Evolutionary conservation across 2,797 vertebrate genomes (phyloP).

Genomic region (Phalloptychus januarius): DNA sequence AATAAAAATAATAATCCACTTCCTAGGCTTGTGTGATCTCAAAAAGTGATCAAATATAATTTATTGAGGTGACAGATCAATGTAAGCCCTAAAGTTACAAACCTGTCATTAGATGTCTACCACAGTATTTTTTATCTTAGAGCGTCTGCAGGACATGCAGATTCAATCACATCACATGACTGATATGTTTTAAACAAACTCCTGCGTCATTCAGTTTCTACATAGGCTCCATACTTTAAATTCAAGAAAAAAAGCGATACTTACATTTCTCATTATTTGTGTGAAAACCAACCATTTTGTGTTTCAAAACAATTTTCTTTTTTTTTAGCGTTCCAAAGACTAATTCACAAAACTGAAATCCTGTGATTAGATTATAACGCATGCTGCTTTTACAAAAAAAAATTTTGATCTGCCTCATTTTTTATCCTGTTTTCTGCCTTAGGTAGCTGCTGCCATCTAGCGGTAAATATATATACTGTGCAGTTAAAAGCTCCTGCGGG

Average conservation of each 20-base stretch:
- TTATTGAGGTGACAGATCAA: constrained; percentile 32
- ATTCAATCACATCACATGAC: constrained; percentile 16
- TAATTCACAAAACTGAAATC: not conserved
- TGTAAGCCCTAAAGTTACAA: constrained; percentile 27
- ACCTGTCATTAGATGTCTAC: constrained; percentile 62
- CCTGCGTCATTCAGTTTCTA: not conserved
- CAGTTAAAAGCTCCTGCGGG: constrained; percentile 6
- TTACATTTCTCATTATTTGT: not conserved
- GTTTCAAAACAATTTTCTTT: not conserved
- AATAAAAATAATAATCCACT: constrained; percentile 10
- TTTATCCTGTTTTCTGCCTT: not conserved
- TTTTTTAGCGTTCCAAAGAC: not conserved
- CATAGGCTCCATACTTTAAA: not conserved
- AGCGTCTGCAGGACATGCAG: constrained; percentile 37
- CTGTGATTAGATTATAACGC: constrained; percentile 6
- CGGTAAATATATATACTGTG: constrained; percentile 35
- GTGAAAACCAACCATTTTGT: not conserved
- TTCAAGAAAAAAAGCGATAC: not conserved
- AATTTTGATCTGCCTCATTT: not conserved
- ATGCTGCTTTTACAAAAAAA: constrained; percentile 8
- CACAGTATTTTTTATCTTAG: constrained; percentile 53
- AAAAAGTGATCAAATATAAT: constrained; percentile 38
- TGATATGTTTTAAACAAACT: constrained; percentile 24
- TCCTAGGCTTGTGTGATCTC: constrained; percentile 19
- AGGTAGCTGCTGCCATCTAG: constrained; percentile 63